Evolutionary conservation across 2,888 invertebrate species (phyloP).

Genomic region (Crossocerus cetratus): DNA sequence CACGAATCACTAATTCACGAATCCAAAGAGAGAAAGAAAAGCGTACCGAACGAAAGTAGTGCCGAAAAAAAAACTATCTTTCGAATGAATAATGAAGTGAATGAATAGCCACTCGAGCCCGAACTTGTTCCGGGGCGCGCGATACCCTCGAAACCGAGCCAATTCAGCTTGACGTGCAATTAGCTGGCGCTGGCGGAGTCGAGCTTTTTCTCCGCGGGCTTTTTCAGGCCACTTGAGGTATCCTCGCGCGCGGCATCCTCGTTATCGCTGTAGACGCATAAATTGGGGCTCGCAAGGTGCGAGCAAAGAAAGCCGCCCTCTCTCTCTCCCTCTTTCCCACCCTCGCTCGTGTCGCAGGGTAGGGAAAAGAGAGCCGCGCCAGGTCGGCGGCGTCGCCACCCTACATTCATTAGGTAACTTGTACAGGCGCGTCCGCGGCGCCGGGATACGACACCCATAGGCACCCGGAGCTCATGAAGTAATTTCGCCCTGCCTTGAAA

Average conservation of each 20-base stretch:
- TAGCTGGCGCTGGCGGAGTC: no score
- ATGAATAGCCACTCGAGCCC: no score
- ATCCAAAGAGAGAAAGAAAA: no score
- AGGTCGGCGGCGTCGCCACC: slow-evolving; percentile 32
- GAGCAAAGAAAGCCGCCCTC: slow-evolving; percentile 45
- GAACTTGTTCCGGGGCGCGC: no score
- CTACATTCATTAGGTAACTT: slow-evolving; percentile 61
- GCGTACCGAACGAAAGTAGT: no score
- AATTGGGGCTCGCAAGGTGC: slow-evolving; percentile 52
- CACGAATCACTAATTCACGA: no score
- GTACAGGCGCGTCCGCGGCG: slow-evolving; percentile 46
- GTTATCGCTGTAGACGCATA: slow-evolving; percentile 62
- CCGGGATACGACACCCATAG: slow-evolving; percentile 36
- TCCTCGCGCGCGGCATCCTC: slow-evolving; percentile 38
- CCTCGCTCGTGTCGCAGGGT: no score
- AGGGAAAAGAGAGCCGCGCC: slow-evolving; percentile 9
- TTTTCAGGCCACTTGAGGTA: slow-evolving; percentile 12
- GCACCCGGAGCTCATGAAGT: slow-evolving; percentile 57
- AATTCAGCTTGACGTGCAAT: no score
- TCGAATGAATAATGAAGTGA: no score
- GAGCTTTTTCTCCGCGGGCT: slow-evolving; percentile 10
- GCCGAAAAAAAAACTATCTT: no score
- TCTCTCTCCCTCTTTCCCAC: no score
- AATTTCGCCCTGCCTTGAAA: slow-evolving; percentile 57
- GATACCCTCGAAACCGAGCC: no score